Percentiles rank a stretch among this genome's conserved stretches.
Evolutionary conservation across 2,113 vertebrate species (phyloP).

Genomic region (Lipotes vexillifer): DNA sequence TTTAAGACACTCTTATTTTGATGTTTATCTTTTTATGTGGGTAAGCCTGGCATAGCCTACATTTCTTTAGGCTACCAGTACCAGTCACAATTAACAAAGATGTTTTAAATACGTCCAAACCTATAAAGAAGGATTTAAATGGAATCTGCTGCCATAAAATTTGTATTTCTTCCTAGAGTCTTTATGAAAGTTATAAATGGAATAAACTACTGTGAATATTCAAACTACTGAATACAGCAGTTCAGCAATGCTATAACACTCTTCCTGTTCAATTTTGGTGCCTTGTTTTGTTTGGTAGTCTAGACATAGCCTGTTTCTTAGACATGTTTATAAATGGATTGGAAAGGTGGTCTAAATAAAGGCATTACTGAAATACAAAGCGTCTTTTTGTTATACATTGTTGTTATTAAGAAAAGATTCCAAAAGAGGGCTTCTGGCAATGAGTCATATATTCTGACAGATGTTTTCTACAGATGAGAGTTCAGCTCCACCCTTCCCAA

Average conservation of each 20-base stretch:
- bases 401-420: conserved; percentile 64
- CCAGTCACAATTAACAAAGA: background rate
- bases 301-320: conserved; percentile 68
- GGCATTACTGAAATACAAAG: conserved; percentile 60
- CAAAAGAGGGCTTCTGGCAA: conserved; percentile 64
- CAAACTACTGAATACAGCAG: background rate
- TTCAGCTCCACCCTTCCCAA: conserved; percentile 61
- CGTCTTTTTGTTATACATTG: conserved; percentile 59
- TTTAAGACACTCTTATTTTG: background rate
- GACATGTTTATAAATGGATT: conserved; percentile 68
- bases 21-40: background rate
- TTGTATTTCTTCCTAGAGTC: background rate
- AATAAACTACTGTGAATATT: background rate
- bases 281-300: conserved; percentile 52
- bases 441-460: conserved; percentile 69
- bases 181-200: background rate
- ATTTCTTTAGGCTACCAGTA: background rate
- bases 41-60: background rate
- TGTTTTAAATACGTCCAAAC: background rate
- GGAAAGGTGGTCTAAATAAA: conserved; percentile 67
- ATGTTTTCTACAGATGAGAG: conserved; percentile 72
- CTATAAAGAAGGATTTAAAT: background rate
- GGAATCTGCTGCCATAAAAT: background rate
- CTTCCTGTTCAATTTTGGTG: background rate
- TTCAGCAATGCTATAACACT: background rate